Percentiles rank a stretch among this genome's conserved stretches.
Conservation (phyloP, 2,797 vertebrate genomes). For the Sebastolobus altivelis region DNA sequence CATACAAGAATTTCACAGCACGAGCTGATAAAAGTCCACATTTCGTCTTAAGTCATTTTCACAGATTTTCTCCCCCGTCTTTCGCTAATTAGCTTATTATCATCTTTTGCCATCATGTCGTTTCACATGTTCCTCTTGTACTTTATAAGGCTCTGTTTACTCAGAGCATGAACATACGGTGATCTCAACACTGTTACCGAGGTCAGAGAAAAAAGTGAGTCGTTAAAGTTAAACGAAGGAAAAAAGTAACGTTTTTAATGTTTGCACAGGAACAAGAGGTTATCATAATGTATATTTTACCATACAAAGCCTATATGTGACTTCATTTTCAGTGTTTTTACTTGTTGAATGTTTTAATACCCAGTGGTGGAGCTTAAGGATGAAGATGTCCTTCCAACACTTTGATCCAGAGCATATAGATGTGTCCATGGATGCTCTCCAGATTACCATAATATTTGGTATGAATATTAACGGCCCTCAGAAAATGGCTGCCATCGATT, state of each 20-base stretch:
- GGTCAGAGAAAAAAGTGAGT: neutral
- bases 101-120: slow-evolving; percentile 33
- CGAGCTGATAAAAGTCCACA: slow-evolving; percentile 7
- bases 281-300: neutral
- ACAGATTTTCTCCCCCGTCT: slow-evolving; percentile 24
- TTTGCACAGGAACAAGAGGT: neutral
- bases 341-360: neutral
- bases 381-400: neutral
- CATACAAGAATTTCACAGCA: neutral
- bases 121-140: slow-evolving; percentile 22
- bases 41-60: slow-evolving; percentile 37
- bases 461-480: neutral
- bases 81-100: slow-evolving; percentile 60
- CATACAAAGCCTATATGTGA: neutral
- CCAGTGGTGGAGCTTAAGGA: neutral
- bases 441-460: neutral
- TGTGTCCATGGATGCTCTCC: neutral
- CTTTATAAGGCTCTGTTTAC: neutral
- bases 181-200: neutral
- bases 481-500: neutral
- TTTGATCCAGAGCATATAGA: neutral
- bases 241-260: neutral
- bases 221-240: neutral
- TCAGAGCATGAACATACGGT: neutral
- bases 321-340: neutral